Conservation (phyloP, 2,113 vertebrate genomes). For the Terrapene triunguis region DNA sequence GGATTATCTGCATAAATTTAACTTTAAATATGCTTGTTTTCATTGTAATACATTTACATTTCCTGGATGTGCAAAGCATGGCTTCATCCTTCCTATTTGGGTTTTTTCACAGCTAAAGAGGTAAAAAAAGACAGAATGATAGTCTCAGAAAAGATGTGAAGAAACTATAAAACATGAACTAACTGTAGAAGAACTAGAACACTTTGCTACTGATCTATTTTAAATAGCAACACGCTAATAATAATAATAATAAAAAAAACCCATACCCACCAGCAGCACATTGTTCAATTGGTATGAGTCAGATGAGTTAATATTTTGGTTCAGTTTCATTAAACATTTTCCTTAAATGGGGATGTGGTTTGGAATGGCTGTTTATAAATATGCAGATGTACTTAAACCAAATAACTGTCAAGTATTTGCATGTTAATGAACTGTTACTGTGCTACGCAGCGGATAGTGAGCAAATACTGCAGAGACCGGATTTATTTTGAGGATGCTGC, state of each 20-base stretch:
- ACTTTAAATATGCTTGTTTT: neutral
- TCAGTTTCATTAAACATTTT: neutral
- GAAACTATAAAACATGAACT: neutral
- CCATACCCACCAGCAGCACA: neutral
- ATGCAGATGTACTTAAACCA: constrained; percentile 36
- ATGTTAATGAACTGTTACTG: constrained; percentile 46
- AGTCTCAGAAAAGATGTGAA: neutral
- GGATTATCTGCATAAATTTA: neutral
- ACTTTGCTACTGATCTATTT: neutral
- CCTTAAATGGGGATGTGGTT: neutral
- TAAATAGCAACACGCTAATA: neutral
- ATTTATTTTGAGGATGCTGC: neutral
- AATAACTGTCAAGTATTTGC: constrained; percentile 46
- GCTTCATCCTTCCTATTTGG: neutral
- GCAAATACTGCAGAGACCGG: neutral
- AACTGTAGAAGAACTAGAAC: neutral
- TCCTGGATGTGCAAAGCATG: neutral
- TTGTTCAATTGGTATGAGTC: constrained; percentile 2
- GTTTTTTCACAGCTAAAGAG: neutral
- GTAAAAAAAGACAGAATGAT: neutral
- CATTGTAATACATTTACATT: accelerated
- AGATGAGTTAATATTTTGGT: neutral
- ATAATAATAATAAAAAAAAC: neutral
- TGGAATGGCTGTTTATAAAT: constrained; percentile 52
- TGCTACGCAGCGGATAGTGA: neutral